Evolutionary conservation across 2,888 invertebrate genomes (phyloP).

Genomic region (Proisotoma minuta): DNA sequence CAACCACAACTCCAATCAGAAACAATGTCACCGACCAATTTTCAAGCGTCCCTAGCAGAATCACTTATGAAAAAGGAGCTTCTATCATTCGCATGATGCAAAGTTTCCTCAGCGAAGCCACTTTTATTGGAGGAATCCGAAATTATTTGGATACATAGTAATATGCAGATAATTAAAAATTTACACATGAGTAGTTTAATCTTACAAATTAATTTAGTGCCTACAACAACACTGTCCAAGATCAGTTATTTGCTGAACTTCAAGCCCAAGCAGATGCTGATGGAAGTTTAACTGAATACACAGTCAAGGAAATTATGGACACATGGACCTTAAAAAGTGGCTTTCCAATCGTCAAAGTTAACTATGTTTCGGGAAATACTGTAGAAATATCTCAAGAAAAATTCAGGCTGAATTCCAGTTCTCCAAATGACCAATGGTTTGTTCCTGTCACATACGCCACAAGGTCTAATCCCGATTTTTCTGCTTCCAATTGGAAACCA

Average conservation of each 20-base stretch:
- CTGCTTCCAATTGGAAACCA: conserved; percentile 6
- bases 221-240: conserved; percentile 51
- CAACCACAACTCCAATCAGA: conserved; percentile 5
- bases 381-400: not conserved
- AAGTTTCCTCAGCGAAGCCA: conserved; percentile 52
- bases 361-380: conserved; percentile 12
- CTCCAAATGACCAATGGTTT: conserved; percentile 27
- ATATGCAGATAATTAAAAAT: conserved; percentile 2
- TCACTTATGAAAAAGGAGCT: conserved; percentile 49
- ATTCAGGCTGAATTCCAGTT: conserved; percentile 3
- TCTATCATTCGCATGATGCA: conserved; percentile 56
- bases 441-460: conserved; percentile 30
- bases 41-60: conserved; percentile 7
- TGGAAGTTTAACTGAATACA: conserved; percentile 36
- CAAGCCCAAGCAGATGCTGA: conserved; percentile 49
- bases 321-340: conserved; percentile 49
- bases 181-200: too few relatives aligned
- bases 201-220: conserved; percentile 40
- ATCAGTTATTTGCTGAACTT: conserved; percentile 53
- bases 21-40: not conserved
- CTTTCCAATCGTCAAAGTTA: conserved; percentile 13
- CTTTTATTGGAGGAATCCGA: conserved; percentile 51
- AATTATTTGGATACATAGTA: conserved; percentile 38
- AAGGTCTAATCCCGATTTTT: conserved; percentile 12
- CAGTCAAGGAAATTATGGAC: conserved; percentile 50